Percentiles rank a stretch among this genome's conserved stretches.
Conservation (phyloP, 37 sponge, comb jelly and placozoan species). For the Amphimedon queenslandica region DNA sequence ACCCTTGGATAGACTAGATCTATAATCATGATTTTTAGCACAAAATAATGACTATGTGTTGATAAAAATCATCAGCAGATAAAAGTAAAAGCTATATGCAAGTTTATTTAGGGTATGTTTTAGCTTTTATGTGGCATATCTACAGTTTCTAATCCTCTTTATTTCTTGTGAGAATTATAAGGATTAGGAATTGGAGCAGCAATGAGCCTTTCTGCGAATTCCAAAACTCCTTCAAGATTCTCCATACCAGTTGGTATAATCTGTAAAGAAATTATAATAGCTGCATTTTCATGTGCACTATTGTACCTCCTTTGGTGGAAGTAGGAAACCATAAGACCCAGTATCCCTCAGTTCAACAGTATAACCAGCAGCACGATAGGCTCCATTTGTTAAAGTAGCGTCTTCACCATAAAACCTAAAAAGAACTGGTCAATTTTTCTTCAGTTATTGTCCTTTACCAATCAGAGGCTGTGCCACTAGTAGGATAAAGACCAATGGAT, state of each 20-base stretch:
- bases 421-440: not conserved
- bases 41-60: no score
- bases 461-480: constrained; percentile 53
- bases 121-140: no score
- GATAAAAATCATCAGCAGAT: no score
- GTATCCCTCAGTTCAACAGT: constrained; percentile 52
- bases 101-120: no score
- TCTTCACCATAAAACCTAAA: constrained; percentile 47
- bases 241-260: constrained; percentile 17
- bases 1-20: no score
- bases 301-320: constrained; percentile 65
- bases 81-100: no score
- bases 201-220: not conserved
- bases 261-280: no score
- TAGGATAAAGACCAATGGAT: constrained; percentile 37
- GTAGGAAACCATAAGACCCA: constrained; percentile 56
- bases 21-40: no score
- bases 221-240: not conserved
- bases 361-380: constrained; percentile 46
- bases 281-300: no score
- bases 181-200: not conserved
- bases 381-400: constrained; percentile 35
- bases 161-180: no score
- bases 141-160: no score
- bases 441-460: constrained; percentile 32